Evolutionary conservation across 2,113 vertebrate genomes (phyloP).

Genomic region (Spermophilus dauricus): DNA sequence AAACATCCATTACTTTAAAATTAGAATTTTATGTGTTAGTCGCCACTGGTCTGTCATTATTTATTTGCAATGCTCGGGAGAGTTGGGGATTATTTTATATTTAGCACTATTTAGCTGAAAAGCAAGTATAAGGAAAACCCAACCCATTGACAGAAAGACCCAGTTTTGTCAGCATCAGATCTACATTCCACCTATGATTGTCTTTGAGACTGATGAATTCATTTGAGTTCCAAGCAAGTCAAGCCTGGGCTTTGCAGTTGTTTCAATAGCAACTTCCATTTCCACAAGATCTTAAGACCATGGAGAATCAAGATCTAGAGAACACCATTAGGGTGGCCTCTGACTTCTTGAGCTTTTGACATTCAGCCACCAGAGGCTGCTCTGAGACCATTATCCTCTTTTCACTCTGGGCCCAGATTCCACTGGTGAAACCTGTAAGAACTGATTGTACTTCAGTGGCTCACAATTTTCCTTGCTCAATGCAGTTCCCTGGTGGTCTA

Average conservation of each 20-base stretch:
- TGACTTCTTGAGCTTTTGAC: slow-evolving; percentile 78
- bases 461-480: slow-evolving; percentile 24
- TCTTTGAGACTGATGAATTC: not conserved
- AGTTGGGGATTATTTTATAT: slow-evolving; percentile 27
- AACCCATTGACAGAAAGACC: not conserved
- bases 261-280: not conserved
- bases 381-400: slow-evolving; percentile 58
- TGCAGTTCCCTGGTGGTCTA: not conserved
- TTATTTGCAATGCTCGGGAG: not conserved
- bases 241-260: slow-evolving; percentile 1
- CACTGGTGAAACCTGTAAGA: slow-evolving; percentile 40
- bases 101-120: not conserved
- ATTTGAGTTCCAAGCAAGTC: not conserved
- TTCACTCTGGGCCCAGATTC: slow-evolving; percentile 41
- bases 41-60: not conserved
- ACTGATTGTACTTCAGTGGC: slow-evolving; percentile 49
- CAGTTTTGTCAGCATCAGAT: not conserved
- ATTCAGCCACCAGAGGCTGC: slow-evolving; percentile 82
- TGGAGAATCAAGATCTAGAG: not conserved
- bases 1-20: slow-evolving; percentile 1
- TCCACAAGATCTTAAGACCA: not conserved
- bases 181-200: not conserved
- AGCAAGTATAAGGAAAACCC: not conserved
- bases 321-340: slow-evolving; percentile 3
- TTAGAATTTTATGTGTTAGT: not conserved